A percentile compares a stretch with the other conserved stretches of the same genome.
phyloP scores from a whole-genome alignment of 2,888 invertebrate genomes.

The Drosophila prolongata region DNA sequence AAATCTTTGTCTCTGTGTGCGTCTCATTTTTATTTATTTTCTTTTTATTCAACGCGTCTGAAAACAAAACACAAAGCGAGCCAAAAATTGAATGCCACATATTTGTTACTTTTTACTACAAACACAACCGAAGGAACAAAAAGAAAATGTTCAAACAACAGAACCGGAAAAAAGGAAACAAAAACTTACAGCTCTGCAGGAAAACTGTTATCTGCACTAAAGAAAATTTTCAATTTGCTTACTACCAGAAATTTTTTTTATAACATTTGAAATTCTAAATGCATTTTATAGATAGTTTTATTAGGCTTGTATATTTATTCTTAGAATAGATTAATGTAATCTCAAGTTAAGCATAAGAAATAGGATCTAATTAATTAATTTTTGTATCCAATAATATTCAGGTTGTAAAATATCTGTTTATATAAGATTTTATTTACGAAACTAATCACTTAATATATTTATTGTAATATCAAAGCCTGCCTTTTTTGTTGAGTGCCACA shows the following conservation, averaged over 20 bases:
- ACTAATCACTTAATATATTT: too few species aligned
- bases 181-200: slow-evolving; percentile 15
- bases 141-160: slow-evolving; percentile 45
- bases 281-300: too few species aligned
- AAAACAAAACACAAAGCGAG: slow-evolving; percentile 34
- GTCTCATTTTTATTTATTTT: slow-evolving; percentile 62
- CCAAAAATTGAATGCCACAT: slow-evolving; percentile 49
- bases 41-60: slow-evolving; percentile 58
- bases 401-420: too few species aligned
- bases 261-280: too few species aligned
- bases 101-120: slow-evolving; percentile 59
- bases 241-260: not conserved
- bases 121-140: slow-evolving; percentile 33
- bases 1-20: slow-evolving; percentile 14
- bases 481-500: slow-evolving; percentile 2
- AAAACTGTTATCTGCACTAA: slow-evolving; percentile 29
- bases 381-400: too few species aligned
- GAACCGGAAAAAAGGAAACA: slow-evolving; percentile 17
- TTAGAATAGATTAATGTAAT: too few species aligned
- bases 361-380: too few species aligned
- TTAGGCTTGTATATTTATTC: too few species aligned
- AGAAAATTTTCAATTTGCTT: too few species aligned
- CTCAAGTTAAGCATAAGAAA: too few species aligned
- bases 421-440: too few species aligned
- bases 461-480: too few species aligned